Percentiles rank a stretch among this genome's conserved stretches.
These are phyloP conservation scores for Callopanchax toddi DNA, from an alignment of 2,113 vertebrate species.

Conservation along the genomic window DNA sequence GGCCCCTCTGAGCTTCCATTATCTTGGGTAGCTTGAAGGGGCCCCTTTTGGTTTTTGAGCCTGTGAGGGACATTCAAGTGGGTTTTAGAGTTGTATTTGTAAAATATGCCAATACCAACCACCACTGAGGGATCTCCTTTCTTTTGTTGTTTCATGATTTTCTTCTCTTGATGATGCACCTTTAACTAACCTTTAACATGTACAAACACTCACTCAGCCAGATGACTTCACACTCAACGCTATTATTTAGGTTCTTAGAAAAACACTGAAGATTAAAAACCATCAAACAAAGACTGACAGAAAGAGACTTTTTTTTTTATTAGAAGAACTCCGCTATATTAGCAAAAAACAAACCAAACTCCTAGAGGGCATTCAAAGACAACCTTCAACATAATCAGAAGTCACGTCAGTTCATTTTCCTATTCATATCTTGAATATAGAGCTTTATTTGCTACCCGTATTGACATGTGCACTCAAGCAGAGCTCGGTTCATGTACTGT, in stretches of 20 bases:
- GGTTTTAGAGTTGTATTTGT: not conserved
- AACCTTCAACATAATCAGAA: not conserved
- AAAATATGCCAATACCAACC: not conserved
- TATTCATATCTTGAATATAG: not conserved
- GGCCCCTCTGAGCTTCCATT: slow-evolving; percentile 3
- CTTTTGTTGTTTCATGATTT: too few species aligned
- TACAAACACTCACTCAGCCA: not conserved
- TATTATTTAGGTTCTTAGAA: not conserved
- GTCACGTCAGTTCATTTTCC: slow-evolving; percentile 8
- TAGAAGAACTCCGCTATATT: too few species aligned
- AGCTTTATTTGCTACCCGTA: not conserved
- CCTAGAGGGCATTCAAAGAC: not conserved
- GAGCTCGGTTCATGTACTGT: slow-evolving; percentile 18
- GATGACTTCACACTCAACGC: not conserved
- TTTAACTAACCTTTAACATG: not conserved
- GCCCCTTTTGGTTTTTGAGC: slow-evolving; percentile 1
- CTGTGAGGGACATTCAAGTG: slow-evolving; percentile 1
- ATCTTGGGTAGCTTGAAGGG: slow-evolving; percentile 4
- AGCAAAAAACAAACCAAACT: too few species aligned
- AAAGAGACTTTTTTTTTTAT: not conserved
- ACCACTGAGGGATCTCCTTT: not conserved
- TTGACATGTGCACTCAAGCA: slow-evolving; percentile 1
- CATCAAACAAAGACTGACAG: not conserved
- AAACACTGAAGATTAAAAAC: not conserved
- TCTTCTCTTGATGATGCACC: not conserved